Conservation (phyloP, 2,113 vertebrate species). For the Pristiophorus japonicus region DNA sequence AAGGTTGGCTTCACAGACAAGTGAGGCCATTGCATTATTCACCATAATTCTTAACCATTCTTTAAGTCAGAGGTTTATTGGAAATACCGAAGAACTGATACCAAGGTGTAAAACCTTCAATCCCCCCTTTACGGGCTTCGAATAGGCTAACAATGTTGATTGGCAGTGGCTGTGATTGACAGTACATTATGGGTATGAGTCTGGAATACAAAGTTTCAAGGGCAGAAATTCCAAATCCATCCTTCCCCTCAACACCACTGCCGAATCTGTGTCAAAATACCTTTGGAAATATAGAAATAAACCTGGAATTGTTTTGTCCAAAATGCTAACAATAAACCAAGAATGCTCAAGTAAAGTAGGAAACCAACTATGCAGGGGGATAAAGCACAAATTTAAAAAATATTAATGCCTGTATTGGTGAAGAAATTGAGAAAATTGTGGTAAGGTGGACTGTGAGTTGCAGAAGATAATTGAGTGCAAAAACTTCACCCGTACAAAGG, state of each 20-base stretch:
- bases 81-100: neutral
- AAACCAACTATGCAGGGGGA: neutral
- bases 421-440: neutral
- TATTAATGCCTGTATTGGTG: neutral
- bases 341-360: neutral
- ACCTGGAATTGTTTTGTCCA: neutral
- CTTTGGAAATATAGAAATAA: neutral
- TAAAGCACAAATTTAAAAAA: neutral
- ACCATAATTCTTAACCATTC: neutral
- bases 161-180: neutral
- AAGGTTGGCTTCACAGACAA: neutral
- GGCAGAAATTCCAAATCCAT: neutral
- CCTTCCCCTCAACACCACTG: neutral
- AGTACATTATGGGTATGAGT: neutral
- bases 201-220: neutral
- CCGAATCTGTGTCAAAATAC: neutral
- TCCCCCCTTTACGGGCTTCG: neutral
- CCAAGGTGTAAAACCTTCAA: neutral
- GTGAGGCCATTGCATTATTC: neutral
- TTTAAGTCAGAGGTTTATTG: conserved; percentile 13
- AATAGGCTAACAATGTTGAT: neutral
- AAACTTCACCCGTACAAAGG: neutral
- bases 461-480: neutral
- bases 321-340: neutral
- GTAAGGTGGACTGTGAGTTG: neutral